Conservation (phyloP, 2,888 invertebrate species). For the Adela reaumurella region DNA sequence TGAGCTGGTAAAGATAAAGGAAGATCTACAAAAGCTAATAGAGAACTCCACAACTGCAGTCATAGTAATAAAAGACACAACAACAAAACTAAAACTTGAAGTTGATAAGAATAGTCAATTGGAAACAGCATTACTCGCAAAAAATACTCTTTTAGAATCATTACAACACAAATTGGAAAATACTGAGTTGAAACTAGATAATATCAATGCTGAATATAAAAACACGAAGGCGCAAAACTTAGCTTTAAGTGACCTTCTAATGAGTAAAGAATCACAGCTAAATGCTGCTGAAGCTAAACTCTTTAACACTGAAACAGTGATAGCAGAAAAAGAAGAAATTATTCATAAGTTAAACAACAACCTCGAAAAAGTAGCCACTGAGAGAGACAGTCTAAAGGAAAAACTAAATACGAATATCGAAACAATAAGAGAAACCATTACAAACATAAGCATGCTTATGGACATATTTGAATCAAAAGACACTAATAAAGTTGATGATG, state of each 20-base stretch:
- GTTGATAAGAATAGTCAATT: background rate
- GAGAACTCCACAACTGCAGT: background rate
- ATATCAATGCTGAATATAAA: background rate
- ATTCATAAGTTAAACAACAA: background rate
- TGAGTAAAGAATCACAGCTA: background rate
- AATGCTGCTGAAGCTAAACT: background rate
- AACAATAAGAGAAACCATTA: conserved; percentile 2
- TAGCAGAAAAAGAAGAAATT: background rate
- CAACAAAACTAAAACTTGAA: background rate
- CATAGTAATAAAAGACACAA: background rate
- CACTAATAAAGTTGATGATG: background rate
- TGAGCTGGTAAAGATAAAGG: background rate
- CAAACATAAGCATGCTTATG: conserved; percentile 2
- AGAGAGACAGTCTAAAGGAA: background rate
- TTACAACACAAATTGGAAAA: background rate
- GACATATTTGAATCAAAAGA: background rate
- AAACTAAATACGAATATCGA: background rate
- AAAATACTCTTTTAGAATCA: background rate
- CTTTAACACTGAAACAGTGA: background rate
- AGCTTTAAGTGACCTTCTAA: background rate
- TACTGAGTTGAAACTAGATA: background rate
- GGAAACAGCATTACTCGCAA: background rate
- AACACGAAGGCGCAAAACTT: background rate
- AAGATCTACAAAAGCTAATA: background rate
- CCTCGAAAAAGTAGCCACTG: background rate